Percentiles rank a stretch among this genome's conserved stretches.
These are phyloP conservation scores for Calidris pygmaea DNA, from an alignment of 2,113 vertebrate species.

Conservation along the genomic window DNA sequence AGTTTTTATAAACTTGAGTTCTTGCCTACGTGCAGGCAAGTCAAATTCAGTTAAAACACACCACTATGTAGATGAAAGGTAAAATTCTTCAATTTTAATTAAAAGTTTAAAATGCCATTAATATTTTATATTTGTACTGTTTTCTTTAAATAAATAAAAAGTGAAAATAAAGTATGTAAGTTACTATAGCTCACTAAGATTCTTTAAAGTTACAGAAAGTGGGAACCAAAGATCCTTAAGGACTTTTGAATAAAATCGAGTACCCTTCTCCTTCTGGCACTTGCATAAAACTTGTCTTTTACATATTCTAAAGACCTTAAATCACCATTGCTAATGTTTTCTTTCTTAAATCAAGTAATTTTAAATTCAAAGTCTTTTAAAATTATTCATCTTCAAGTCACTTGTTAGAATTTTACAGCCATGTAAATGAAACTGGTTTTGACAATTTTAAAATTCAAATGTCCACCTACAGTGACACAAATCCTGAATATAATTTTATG, in stretches of 20 bases:
- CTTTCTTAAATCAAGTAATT: background rate
- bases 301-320: background rate
- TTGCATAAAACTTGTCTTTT: background rate
- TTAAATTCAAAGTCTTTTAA: background rate
- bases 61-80: rapidly evolving
- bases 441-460: background rate
- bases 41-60: background rate
- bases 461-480: background rate
- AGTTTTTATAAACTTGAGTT: background rate
- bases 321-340: background rate
- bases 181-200: background rate
- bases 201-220: background rate
- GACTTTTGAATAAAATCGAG: background rate
- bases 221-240: background rate
- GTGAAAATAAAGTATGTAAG: background rate
- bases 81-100: background rate
- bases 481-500: background rate
- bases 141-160: background rate
- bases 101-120: background rate
- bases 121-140: background rate
- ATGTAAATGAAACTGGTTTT: background rate
- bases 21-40: background rate
- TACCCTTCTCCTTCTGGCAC: background rate
- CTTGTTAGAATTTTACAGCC: background rate
- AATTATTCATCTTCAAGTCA: background rate